Conservation (phyloP, 2,888 invertebrate species). For the Dolomedes plantarius region DNA sequence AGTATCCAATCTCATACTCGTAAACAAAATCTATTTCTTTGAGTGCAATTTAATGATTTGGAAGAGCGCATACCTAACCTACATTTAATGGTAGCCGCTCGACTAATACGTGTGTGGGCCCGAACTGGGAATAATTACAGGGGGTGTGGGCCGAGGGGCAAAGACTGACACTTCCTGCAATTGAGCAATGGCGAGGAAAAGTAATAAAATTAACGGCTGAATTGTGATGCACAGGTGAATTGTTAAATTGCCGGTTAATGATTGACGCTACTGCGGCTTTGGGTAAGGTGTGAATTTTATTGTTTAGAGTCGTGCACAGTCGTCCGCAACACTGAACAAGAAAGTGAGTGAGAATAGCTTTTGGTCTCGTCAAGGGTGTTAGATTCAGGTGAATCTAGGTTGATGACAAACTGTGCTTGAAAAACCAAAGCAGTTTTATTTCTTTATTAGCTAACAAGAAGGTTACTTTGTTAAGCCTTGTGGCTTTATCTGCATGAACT, state of each 20-base stretch:
- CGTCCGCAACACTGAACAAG: slow-evolving; percentile 12
- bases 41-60: slow-evolving; percentile 11
- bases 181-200: slow-evolving; percentile 64
- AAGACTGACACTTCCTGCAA: slow-evolving; percentile 67
- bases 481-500: too few relatives aligned
- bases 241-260: slow-evolving; percentile 67
- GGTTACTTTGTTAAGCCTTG: too few relatives aligned
- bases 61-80: slow-evolving; percentile 58
- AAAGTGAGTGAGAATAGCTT: background rate
- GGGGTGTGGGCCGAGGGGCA: slow-evolving; percentile 15
- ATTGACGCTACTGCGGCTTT: slow-evolving; percentile 33
- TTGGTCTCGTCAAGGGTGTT: background rate
- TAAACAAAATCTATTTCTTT: background rate
- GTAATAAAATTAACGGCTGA: slow-evolving; percentile 59
- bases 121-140: slow-evolving; percentile 47
- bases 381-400: background rate
- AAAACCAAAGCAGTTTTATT: too few relatives aligned
- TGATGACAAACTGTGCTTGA: background rate
- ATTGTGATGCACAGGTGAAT: slow-evolving; percentile 58
- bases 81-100: slow-evolving; percentile 57
- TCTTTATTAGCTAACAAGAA: too few relatives aligned
- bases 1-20: background rate
- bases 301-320: slow-evolving; percentile 18
- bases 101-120: slow-evolving; percentile 60
- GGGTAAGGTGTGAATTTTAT: slow-evolving; percentile 44